Conservation (phyloP, 2,797 vertebrate genomes). For the Falco concolor region DNA sequence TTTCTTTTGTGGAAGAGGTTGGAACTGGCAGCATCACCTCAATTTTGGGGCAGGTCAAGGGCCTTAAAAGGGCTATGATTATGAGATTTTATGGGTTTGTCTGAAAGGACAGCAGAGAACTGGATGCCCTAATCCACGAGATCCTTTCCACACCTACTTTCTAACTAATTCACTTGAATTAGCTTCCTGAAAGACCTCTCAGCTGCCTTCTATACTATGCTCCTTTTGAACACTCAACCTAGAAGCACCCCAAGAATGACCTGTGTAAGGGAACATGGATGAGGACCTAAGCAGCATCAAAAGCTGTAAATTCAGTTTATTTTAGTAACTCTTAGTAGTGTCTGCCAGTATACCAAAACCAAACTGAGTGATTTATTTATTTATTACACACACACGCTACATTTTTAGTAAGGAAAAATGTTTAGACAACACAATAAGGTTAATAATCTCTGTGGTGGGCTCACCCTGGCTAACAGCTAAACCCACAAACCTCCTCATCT, state of each 20-base stretch:
- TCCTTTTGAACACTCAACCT: not conserved
- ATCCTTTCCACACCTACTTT: not conserved
- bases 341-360: not conserved
- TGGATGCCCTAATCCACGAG: not conserved
- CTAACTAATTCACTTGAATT: not conserved
- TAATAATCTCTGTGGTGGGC: not conserved
- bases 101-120: not conserved
- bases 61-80: not conserved
- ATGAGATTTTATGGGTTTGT: not conserved
- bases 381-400: too few relatives aligned
- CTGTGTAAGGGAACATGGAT: not conserved
- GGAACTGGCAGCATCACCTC: not conserved
- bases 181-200: not conserved
- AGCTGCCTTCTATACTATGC: not conserved
- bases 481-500: not conserved
- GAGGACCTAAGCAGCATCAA: not conserved
- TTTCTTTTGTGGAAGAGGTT: not conserved
- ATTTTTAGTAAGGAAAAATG: not conserved
- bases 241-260: not conserved
- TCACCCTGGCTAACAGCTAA: not conserved
- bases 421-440: not conserved
- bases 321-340: not conserved
- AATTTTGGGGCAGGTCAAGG: not conserved
- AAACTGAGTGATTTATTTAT: not conserved
- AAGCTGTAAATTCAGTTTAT: not conserved